Evolutionary conservation across 2,888 invertebrate genomes (phyloP), one percentile per base, ranked within the genome.

Genomic region (Tuta absoluta): DNA sequence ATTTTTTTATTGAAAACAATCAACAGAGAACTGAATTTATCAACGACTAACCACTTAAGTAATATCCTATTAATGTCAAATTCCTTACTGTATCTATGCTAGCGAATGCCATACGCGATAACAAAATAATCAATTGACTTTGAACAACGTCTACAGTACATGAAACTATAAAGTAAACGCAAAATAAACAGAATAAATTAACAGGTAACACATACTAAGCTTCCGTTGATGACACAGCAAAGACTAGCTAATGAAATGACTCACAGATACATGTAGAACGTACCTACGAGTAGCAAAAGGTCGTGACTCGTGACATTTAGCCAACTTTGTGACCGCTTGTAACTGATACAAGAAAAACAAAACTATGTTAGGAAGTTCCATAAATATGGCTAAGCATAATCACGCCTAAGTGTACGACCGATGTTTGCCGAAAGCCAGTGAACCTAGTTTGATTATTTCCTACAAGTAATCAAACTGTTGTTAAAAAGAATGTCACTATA

Each of bases 1-100:
- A 80, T 82, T 76, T 82, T 84, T 86, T 84, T 85, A 83, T 81
- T 80, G 74, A 73, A 82, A 80, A 81, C 80, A 82, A 82, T 79
- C 76, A 78, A 68, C 72, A 68, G 67, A 60, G 67, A 75, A 71
- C 72, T 66, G 74, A 74, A 76, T 73, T 41, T 41, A 78, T 19
- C 38, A 58, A 33, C 37, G 33, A 14, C 19, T 1, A 33, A 64
- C 38, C 38, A 38, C 60, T 58, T 33, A 19, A 49, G 60, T 60
- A 60, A 33, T 23, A n/a, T 17, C 8, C 33, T 8, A 48, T 41
- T 17, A 33, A 19, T 21, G 19, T 21, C 5, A 49, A 7, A 49
- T 10, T 21, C 17, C 21, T 49, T 21, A 21, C 10, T 21, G n/a
- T 49, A 49, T 49, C 19, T 21, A 49, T 11, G 21, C 21, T 2